Conservation (phyloP, 2,888 invertebrate genomes). For the Hoplodrina ambigua region DNA sequence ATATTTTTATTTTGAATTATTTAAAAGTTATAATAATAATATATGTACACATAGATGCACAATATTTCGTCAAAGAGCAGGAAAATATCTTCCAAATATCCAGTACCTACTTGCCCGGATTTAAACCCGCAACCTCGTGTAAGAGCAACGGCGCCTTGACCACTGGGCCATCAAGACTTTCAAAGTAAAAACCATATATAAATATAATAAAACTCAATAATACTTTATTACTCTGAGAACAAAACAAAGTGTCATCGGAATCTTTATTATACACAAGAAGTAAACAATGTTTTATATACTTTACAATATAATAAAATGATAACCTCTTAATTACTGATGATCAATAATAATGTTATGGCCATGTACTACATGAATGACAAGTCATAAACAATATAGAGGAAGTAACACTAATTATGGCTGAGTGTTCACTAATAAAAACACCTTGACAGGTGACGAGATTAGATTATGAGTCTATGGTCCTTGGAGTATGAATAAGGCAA, state of each 20-base stretch:
- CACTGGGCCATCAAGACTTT: too few species aligned
- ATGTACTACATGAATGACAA: constrained; percentile 36
- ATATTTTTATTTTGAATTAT: too few species aligned
- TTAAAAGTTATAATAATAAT: too few species aligned
- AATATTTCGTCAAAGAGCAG: too few species aligned
- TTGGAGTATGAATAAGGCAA: constrained; percentile 19
- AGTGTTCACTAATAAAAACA: constrained; percentile 47
- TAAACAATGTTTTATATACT: constrained; percentile 2
- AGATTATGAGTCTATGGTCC: constrained; percentile 26
- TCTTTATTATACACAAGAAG: constrained; percentile 15
- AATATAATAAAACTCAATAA: neutral
- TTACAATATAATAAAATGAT: constrained; percentile 15
- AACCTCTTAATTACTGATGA: constrained; percentile 33
- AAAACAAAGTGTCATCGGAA: constrained; percentile 17
- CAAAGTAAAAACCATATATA: too few species aligned
- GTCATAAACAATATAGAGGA: constrained; percentile 56
- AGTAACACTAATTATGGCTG: constrained; percentile 40
- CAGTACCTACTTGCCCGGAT: too few species aligned
- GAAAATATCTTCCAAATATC: too few species aligned
- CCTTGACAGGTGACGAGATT: constrained; percentile 58
- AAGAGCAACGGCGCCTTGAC: too few species aligned
- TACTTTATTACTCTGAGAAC: constrained; percentile 2
- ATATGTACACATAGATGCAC: too few species aligned
- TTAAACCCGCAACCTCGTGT: too few species aligned
- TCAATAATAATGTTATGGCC: constrained; percentile 38